These are phyloP conservation scores for Platyura marginata DNA, from an alignment of 1,140 invertebrate genomes.

Conservation along the genomic window DNA sequence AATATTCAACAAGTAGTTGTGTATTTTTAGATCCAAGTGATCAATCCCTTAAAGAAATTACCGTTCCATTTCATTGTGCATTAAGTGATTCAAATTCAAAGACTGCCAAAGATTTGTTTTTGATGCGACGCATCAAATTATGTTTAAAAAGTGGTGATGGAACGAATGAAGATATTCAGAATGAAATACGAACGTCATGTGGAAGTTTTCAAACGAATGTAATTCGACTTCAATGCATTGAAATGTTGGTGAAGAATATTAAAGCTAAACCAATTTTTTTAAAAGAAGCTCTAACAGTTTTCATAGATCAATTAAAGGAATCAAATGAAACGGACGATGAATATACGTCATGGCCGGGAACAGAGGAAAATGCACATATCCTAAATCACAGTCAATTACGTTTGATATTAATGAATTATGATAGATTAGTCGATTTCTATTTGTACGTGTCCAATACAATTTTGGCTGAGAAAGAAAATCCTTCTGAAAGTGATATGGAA, in stretches of 20 bases:
- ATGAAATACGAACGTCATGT: conserved; percentile 30
- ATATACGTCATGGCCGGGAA: too few species aligned
- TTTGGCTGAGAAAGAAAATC: background rate
- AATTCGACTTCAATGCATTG: conserved; percentile 47
- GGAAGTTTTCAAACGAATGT: conserved; percentile 54
- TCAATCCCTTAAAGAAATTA: conserved; percentile 51
- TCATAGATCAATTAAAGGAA: background rate
- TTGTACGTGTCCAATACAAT: background rate
- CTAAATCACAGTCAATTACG: too few species aligned
- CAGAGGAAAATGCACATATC: too few species aligned
- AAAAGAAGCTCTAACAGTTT: background rate
- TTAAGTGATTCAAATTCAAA: conserved; percentile 74
- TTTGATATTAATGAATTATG: background rate
- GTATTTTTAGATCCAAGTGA: conserved; percentile 70
- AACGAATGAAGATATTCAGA: conserved; percentile 28
- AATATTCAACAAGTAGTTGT: conserved; percentile 42
- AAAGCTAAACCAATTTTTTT: conserved; percentile 28
- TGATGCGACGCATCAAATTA: conserved; percentile 59
- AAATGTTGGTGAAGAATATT: conserved; percentile 45
- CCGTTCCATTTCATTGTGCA: conserved; percentile 77
- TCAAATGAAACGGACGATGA: background rate
- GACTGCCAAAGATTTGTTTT: conserved; percentile 67
- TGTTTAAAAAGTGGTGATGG: conserved; percentile 36
- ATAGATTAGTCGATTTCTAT: background rate
- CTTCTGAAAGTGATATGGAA: background rate